Evolutionary conservation across 2,888 invertebrate genomes (phyloP), one percentile per base, ranked within the genome.

Genomic region (Buathra laborator): DNA sequence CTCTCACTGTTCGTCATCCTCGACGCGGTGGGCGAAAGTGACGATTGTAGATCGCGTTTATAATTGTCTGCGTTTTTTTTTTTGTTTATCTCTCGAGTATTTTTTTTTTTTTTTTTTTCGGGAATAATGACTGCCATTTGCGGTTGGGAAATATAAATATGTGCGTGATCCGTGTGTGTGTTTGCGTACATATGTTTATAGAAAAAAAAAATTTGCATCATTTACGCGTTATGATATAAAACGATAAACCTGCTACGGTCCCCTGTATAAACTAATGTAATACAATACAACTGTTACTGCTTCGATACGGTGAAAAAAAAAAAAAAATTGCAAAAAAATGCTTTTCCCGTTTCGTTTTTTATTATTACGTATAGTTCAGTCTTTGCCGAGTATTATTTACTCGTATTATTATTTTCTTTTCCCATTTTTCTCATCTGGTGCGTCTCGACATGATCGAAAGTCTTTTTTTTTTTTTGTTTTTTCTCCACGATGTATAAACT

Each of bases 401-500:
- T 62, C 32, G 29, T 32, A 1, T 43, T 68, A 9, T 24, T 68
- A 66, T 72, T 72, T 62, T 59, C 46, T 16, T 72, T 51, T 56
- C 66, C 62, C 67, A 68, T 77, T 84, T 76, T 80, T 77, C 82
- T 76, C 68, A 44, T 74, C 81, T 86, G 87, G 86, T 87, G 86
- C 83, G 83, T 86, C 85, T 79, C 76, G 86, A 84, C 79, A 83
- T 74, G 75, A 79, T 83, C 79, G 85, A 81, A 84, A 66, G 75
- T 59, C 76, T 75, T 79, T 72, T 83, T 37, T 64, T 72, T 83
- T 53, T 64, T n/a, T n/a, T 24, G 3, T 24, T 24, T 24, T 24
- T 24, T 48, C 53, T 68, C 75, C 70, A 62, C 79, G 67, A 32
- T 77, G 67, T 77, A 29, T 29, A 12, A 68, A 67, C 77, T 53